phyloP scores from a whole-genome alignment of 2,113 vertebrate genomes.

The Melanocharis versteri region DNA sequence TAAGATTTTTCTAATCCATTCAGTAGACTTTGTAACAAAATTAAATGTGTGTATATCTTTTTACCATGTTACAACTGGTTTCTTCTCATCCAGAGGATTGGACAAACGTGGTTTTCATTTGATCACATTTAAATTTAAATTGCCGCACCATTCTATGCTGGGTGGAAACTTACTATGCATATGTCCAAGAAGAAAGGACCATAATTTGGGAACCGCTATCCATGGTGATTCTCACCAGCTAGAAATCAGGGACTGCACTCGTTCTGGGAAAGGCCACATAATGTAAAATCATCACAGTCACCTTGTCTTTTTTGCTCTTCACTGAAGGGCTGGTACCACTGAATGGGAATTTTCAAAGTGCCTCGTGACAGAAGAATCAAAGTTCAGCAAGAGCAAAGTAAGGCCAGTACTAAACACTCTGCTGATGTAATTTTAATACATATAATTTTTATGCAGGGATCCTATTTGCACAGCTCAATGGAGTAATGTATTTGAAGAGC shows the following conservation, averaged over 20 bases:
- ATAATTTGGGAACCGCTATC: not conserved
- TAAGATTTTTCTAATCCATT: not conserved
- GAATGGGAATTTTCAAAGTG: constrained; percentile 14
- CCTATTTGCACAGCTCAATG: constrained; percentile 4
- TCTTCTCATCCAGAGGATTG: not conserved
- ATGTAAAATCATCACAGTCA: not conserved
- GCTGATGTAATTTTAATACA: not conserved
- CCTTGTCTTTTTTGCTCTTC: not conserved
- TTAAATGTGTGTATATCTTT: not conserved
- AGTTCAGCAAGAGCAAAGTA: not conserved
- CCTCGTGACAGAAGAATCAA: not conserved
- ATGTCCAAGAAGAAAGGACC: constrained; percentile 9
- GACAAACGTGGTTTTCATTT: constrained; percentile 11
- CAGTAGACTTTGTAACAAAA: not conserved
- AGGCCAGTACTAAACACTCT: not conserved
- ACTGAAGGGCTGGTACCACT: not conserved
- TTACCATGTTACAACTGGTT: not conserved
- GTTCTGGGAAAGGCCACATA: not conserved
- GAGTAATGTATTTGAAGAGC: not conserved
- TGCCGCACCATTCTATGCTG: not conserved
- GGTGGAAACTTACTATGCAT: not conserved
- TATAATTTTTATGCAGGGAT: not conserved
- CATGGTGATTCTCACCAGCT: not conserved
- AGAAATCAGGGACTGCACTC: not conserved
- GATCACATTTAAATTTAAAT: constrained; percentile 24